A percentile compares a stretch with the other conserved stretches of the same genome.
Evolutionary conservation across 2,797 vertebrate species (phyloP).

Genomic region (Acestrorhynchus altus): DNA sequence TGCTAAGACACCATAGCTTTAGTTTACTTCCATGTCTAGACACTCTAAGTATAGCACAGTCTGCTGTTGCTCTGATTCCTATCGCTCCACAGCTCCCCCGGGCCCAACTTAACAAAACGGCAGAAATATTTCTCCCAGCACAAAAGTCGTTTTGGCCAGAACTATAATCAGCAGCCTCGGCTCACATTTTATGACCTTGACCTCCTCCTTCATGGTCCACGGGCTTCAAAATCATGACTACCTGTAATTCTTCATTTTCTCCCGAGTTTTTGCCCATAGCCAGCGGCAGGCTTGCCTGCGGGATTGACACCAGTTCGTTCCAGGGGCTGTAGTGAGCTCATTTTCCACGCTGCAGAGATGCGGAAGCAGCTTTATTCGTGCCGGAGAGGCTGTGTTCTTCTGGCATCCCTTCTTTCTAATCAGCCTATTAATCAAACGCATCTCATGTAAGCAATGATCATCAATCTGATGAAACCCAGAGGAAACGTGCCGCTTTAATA

Average conservation of each 20-base stretch:
- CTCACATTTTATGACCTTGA: constrained; percentile 34
- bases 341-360: constrained; percentile 38
- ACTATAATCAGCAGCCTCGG: constrained; percentile 25
- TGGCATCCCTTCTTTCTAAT: constrained; percentile 59
- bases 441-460: constrained; percentile 56
- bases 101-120: constrained; percentile 25
- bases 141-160: constrained; percentile 25
- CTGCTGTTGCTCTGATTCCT: constrained; percentile 28
- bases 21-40: constrained; percentile 29
- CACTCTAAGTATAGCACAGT: constrained; percentile 10
- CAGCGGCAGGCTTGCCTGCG: not conserved
- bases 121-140: constrained; percentile 9
- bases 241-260: constrained; percentile 36
- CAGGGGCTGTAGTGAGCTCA: constrained; percentile 32
- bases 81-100: constrained; percentile 25
- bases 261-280: constrained; percentile 7
- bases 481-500: constrained; percentile 36
- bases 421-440: constrained; percentile 59
- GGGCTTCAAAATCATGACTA: constrained; percentile 8
- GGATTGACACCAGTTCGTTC: not conserved
- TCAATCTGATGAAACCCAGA: constrained; percentile 52
- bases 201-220: constrained; percentile 26
- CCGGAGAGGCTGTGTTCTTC: constrained; percentile 36
- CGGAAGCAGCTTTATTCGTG: constrained; percentile 52
- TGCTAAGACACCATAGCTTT: constrained; percentile 19